Evolutionary conservation across 2,888 invertebrate genomes (phyloP).

Genomic region (Metopia argyrocephala): DNA sequence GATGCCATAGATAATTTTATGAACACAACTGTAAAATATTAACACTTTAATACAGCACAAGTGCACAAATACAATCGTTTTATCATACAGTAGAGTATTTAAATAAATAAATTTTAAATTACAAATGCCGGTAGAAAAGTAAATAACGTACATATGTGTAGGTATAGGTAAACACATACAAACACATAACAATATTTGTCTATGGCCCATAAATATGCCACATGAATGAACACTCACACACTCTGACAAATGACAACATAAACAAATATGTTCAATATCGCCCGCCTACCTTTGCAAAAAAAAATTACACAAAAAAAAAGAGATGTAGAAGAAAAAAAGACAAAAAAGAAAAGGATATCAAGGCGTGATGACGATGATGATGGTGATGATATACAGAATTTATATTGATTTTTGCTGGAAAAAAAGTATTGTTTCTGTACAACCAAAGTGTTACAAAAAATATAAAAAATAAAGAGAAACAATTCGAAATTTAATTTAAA

Average conservation of each 20-base stretch:
- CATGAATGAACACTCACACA: not conserved
- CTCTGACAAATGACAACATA: too few relatives aligned
- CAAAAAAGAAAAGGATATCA: not conserved
- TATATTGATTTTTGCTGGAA: conserved; percentile 19
- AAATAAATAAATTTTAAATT: not conserved
- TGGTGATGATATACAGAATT: conserved; percentile 13
- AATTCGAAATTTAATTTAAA: not conserved
- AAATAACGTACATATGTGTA: not conserved
- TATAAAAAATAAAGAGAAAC: not conserved
- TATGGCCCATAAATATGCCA: not conserved
- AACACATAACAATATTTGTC: not conserved
- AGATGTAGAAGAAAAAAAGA: too few relatives aligned
- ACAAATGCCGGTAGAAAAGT: conserved; percentile 1
- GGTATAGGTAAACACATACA: not conserved
- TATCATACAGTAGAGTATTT: not conserved
- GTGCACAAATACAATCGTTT: not conserved
- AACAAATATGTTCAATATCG: not conserved
- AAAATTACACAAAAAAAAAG: not conserved
- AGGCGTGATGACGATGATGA: not conserved
- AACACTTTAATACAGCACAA: too few relatives aligned
- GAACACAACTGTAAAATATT: too few relatives aligned
- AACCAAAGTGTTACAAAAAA: not conserved
- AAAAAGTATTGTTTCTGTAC: not conserved
- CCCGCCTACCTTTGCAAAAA: conserved; percentile 12
- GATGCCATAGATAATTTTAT: too few relatives aligned